Base-by-base conservation (phyloP, 2,797 vertebrate species). In the Sternotherus odoratus region DNA sequence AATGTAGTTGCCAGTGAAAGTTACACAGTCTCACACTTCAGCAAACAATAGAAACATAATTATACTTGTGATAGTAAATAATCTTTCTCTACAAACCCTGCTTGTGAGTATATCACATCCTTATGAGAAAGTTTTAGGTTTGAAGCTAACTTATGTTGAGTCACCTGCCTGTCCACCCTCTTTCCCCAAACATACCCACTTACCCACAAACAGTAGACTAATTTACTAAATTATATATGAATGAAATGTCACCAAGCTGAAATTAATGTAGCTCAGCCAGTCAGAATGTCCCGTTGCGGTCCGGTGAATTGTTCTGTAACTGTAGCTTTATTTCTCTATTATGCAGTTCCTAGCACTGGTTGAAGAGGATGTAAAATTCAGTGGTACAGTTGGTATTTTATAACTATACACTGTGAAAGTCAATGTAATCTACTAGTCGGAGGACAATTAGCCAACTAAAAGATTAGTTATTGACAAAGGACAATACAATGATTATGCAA, bases 31-130 rank as follows among this genome's bases (percentile, higher is more conserved):
- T 74, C 16, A 50, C 5, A 24, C 23, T 54, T 94, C 82, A 79
- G 69, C 78, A 89, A 93, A 89, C 66, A 93, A 85, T 82, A 86
- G 86, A 92, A 95, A 86, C 79, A 87, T 90, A 95, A 94, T 95
- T 94, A 91, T 28, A 66, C 54, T 78, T 88, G 51, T 81, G 87
- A 79, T 33, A 90, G 92, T 85, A 93, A 43, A 81, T 78, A 46
- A 54, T 50, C 19, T 63, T 83, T 36, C 56, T 82, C 77, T 39
- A 0, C 6, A 3, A 12, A 33, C 8, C 48, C 6, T 50, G 66
- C 66, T 39, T 39, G 17, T 69, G 21, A 39, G 5, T 21, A 36
- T 30, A 82, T 63, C 12, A 28, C 33, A 28, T 11, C 6, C 51
- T 77, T 91, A 49, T 74, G 66, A 91, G 83, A 81, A 92, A 90